Evolutionary conservation across 2,113 vertebrate genomes (phyloP).

Genomic region (Tragulus kanchil): DNA sequence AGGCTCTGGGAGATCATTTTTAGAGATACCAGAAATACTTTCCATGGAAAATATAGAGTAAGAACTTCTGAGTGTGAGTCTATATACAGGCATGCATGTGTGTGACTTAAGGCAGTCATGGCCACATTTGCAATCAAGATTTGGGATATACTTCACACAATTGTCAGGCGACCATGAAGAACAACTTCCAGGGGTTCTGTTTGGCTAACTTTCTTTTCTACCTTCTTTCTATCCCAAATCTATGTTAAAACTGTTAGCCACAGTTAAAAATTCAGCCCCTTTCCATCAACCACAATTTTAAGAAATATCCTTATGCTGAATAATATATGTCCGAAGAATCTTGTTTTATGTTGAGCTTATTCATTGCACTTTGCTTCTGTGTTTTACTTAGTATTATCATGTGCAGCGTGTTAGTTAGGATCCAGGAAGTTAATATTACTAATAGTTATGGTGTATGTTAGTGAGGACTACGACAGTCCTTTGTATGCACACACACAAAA

Average conservation of each 20-base stretch:
- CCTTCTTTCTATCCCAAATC: not conserved
- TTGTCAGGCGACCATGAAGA: not conserved
- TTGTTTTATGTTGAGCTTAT: not conserved
- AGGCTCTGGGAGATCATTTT: not conserved
- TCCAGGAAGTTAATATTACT: not conserved
- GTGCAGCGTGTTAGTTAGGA: not conserved
- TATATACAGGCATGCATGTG: accelerated
- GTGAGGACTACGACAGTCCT: not conserved
- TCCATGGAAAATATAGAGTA: not conserved
- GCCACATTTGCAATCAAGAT: not conserved
- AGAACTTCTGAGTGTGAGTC: not conserved
- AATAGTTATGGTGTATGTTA: not conserved
- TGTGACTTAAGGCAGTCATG: not conserved
- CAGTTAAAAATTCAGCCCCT: not conserved
- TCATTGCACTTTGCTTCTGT: not conserved
- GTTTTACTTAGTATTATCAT: slow-evolving; percentile 6
- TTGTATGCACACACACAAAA: not conserved
- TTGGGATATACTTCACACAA: not conserved
- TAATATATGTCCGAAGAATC: not conserved
- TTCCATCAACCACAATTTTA: not conserved
- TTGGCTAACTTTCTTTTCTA: not conserved
- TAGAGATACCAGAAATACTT: not conserved
- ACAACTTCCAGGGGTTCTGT: not conserved
- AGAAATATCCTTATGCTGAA: slow-evolving; percentile 29
- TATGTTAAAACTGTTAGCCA: slow-evolving; percentile 11